Base-by-base conservation (phyloP, 2,113 vertebrate species). In the Trematocara nigrifrons region DNA sequence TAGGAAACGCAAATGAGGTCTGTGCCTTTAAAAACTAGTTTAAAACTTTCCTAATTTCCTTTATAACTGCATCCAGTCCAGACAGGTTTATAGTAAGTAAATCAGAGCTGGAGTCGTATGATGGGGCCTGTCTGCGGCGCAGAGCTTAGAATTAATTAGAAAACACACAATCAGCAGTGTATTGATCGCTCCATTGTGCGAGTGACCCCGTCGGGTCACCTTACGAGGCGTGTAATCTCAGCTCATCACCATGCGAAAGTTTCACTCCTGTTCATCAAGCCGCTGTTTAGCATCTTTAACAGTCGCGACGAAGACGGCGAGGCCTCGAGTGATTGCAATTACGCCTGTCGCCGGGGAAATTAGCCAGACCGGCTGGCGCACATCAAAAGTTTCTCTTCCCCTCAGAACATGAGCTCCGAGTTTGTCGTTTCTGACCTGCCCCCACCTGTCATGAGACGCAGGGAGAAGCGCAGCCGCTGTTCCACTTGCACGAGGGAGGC, bases 381-480 rank as follows among this genome's bases (percentile, higher is more conserved):
- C 87, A 87, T 83, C 22, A 35, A 38, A 66, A 33, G 15, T n/a
- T 61, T 57, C 8, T 4, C 15, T n/a, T 7, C 29, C 57, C 15
- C 33, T 22, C 29, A 8, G 15, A 64, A 11, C 35, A 6, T 6
- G 9, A 57, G 66, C 52, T 3, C 51, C 20, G n/a, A 26, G 22
- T 83, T 56, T 40, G 56, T 47, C n/a, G 13, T 7, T 51, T 76
- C 0, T 47, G 40, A 83, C 51, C 18, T n/a, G 26, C 54, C 6
- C 49, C 78, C 81, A 95, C 95, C 92, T 77, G 89, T 93, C 95
- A 95, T 92, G 90, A 96, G 91, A 10, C 66, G 89, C 76, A 96
- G 85, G 38, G 95, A 94, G 92, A 96, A 96, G 51, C 45, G 79
- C 42, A 93, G 85, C 64, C 35, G 49, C 42, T 93, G 89, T 5